Percentiles rank a stretch among this genome's conserved stretches.
These are phyloP conservation scores for Nothobranchius kuhntae DNA, from an alignment of 2,113 vertebrate genomes.

Conservation along the genomic window DNA sequence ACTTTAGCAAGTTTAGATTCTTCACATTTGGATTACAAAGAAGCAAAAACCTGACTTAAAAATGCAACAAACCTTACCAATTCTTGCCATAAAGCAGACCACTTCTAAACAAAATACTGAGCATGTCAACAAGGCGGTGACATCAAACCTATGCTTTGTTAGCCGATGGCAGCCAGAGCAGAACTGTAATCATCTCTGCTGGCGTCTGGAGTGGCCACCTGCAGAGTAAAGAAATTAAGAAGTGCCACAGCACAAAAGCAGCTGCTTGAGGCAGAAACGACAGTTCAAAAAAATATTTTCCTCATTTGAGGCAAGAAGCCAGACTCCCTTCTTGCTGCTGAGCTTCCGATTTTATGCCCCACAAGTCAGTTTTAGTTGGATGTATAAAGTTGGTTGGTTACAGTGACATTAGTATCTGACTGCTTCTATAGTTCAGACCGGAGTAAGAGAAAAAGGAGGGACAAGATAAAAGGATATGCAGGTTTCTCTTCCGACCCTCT, in stretches of 20 bases:
- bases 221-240: constrained; percentile 22
- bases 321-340: constrained; percentile 19
- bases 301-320: constrained; percentile 14
- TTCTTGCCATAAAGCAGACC: constrained; percentile 27
- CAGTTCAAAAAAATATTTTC: background rate
- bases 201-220: constrained; percentile 31
- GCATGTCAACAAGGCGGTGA: constrained; percentile 37
- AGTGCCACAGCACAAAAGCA: constrained; percentile 22
- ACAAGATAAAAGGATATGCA: constrained; percentile 33
- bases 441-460: constrained; percentile 25
- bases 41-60: no score
- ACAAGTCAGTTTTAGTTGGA: constrained; percentile 56
- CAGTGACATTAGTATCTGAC: background rate
- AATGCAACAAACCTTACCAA: no score
- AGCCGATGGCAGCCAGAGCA: constrained; percentile 39
- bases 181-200: constrained; percentile 57
- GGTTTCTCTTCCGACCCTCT: background rate
- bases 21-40: constrained; percentile 9
- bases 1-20: no score
- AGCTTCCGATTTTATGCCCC: constrained; percentile 49
- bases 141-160: constrained; percentile 50
- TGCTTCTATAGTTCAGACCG: constrained; percentile 17
- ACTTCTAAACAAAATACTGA: constrained; percentile 33
- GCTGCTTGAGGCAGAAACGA: constrained; percentile 26
- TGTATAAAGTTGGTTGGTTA: constrained; percentile 57